phyloP scores from a whole-genome alignment of 2,797 vertebrate genomes.

The Adelosebastes latens region DNA sequence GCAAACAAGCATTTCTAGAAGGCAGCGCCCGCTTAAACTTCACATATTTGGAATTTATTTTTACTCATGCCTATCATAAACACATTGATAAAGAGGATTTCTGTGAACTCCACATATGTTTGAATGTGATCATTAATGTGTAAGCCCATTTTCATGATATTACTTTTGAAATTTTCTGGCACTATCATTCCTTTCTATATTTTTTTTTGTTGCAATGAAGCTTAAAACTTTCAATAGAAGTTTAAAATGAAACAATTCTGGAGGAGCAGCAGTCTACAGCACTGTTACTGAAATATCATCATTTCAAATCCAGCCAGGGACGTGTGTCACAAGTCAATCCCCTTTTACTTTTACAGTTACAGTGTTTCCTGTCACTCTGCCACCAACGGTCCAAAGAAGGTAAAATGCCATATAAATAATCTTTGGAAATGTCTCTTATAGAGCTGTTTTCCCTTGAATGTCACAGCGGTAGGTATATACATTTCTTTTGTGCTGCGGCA shows the following conservation, averaged over 20 bases:
- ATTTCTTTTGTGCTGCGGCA: conserved; percentile 13
- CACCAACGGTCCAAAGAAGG: not conserved
- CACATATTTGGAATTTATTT: conserved; percentile 2
- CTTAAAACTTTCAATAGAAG: not conserved
- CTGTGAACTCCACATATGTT: not conserved
- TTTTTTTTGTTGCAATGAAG: not conserved
- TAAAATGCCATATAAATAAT: conserved; percentile 22
- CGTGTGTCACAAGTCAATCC: not conserved
- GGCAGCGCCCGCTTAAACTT: not conserved
- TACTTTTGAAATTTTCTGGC: not conserved
- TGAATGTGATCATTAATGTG: not conserved
- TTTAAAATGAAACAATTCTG: not conserved
- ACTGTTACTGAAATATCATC: not conserved
- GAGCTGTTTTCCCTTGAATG: conserved; percentile 36
- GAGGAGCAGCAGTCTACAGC: not conserved
- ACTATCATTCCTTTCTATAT: not conserved
- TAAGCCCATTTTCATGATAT: not conserved
- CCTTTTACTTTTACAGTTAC: not conserved
- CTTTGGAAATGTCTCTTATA: conserved; percentile 20
- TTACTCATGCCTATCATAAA: not conserved
- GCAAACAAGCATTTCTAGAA: conserved; percentile 1
- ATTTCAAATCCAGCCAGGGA: not conserved
- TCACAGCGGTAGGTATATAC: conserved; percentile 16
- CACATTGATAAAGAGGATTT: not conserved
- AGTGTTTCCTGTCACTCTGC: conserved; percentile 12